Evolutionary conservation across 2,797 vertebrate genomes (phyloP), one percentile per base, ranked within the genome.

Genomic region (Clarias fuscus): DNA sequence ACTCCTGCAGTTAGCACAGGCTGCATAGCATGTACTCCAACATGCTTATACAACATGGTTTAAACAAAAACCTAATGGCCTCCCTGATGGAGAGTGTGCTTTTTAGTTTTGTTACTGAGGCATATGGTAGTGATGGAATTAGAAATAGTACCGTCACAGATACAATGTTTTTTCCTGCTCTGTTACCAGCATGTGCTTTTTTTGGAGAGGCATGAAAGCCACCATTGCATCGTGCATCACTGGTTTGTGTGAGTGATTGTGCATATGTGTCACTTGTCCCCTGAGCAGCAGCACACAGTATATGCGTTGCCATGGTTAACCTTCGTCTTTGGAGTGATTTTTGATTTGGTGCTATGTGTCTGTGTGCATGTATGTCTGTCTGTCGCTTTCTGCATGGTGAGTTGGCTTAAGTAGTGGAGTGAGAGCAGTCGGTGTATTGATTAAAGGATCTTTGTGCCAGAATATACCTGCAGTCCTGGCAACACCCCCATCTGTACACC

Each of bases 401-500:
- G 33, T 70, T 30, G 70, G 65, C 20, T 68, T 61, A 59, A 22
- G 84, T 14, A 84, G 71, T 61, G 33, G 83, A 59, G 22, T 18
- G 82, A 30, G 53, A 37, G 13, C 17, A 71, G 67, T 70, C 11
- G 8, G 22, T 73, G 30, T 73, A 86, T 71, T 64, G 75, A 78
- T 27, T 59, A 85, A 40, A 86, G 40, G 33, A 48, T 81, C 56
- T 73, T 68, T 68, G 82, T 67, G 68, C 59, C 72, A 79, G 84
- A 85, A 84, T 85, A 88, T 88, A 86, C 82, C 87, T 61, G 84
- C 65, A 86, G 89, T 87, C 65, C 5, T 3, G 65, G 48, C 83
- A 87, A 67, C 62, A 64, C 82, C 82, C 86, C 77, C 33, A 70
- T 53, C 56, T 43, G 62, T 71, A 85, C 71, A n/a, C 58, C 58